phyloP scores from a whole-genome alignment of 2,113 vertebrate species.

The Felis catus region F.catus_Fca126_mat1.0 CM031420.1:86870001-86870500 shows the following conservation, averaged over 20 bases:
- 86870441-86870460: not conserved
- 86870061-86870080: not conserved
- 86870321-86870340: not conserved
- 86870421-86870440: not conserved
- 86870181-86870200: not conserved
- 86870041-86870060: not conserved
- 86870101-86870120: not conserved
- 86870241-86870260: not conserved
- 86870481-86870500: not conserved
- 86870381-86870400: not conserved
- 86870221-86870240: not conserved
- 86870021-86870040: not conserved
- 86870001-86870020: conserved; percentile 30
- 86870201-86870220: not conserved
- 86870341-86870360: not conserved
- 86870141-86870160: not conserved
- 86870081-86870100: not conserved
- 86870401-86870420: not conserved
- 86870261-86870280: not conserved
- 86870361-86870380: not conserved
- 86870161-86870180: not conserved
- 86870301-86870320: not conserved
- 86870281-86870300: not conserved
- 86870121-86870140: not conserved
- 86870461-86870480: not conserved